Percentiles rank a stretch among this genome's conserved stretches.
Conservation (phyloP, 2,113 vertebrate species). For the Sula dactylatra region DNA sequence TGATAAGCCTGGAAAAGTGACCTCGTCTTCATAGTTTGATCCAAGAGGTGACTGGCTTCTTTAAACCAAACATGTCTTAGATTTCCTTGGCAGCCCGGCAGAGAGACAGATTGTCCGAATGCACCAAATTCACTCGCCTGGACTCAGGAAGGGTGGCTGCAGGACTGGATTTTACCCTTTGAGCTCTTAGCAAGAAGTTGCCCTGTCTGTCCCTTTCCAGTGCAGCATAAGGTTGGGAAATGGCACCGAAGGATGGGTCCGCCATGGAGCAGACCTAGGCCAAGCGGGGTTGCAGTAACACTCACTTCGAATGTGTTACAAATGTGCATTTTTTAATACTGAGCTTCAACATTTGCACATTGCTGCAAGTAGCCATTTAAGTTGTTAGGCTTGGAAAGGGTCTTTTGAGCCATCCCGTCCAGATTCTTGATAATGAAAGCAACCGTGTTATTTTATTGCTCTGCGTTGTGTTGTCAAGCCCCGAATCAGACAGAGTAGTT, state of each 20-base stretch:
- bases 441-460: neutral
- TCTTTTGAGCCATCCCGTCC: neutral
- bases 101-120: fast-evolving
- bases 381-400: neutral
- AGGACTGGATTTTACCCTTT: neutral
- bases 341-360: fast-evolving
- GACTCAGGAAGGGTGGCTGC: neutral
- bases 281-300: fast-evolving
- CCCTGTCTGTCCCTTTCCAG: neutral
- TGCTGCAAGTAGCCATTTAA: fast-evolving
- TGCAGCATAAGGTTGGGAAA: fast-evolving
- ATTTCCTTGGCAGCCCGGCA: neutral
- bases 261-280: fast-evolving
- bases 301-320: fast-evolving
- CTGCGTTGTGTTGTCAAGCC: fast-evolving
- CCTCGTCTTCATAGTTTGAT: neutral
- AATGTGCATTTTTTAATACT: neutral
- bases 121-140: fast-evolving
- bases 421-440: neutral
- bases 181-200: neutral
- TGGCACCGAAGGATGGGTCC: fast-evolving
- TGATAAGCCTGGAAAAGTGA: neutral
- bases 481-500: neutral
- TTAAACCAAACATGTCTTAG: neutral
- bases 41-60: neutral